Percentiles rank a stretch among this genome's conserved stretches.
Evolutionary conservation across 2,888 invertebrate genomes (phyloP).

Genomic region (Heliothis peltigera): DNA sequence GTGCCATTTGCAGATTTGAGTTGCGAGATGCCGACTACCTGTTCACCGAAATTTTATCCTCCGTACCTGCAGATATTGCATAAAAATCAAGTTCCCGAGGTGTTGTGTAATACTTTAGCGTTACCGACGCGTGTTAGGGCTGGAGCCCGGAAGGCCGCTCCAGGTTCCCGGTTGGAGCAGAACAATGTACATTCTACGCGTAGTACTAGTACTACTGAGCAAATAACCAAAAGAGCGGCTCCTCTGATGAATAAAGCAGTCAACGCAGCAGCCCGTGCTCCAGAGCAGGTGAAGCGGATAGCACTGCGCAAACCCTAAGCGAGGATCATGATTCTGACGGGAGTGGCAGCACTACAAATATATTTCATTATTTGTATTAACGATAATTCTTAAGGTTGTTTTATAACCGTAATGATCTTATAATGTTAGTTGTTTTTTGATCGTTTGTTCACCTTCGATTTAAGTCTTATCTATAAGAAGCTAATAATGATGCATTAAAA

Average conservation of each 20-base stretch:
- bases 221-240: too few relatives aligned
- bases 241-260: too few relatives aligned
- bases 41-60: neutral
- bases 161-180: neutral
- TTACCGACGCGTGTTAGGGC: neutral
- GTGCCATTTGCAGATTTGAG: conserved; percentile 16
- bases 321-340: neutral
- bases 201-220: neutral
- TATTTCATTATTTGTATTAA: neutral
- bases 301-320: too few relatives aligned
- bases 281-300: too few relatives aligned
- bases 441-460: too few relatives aligned
- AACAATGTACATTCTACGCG: neutral
- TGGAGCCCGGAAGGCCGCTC: neutral
- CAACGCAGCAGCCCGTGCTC: too few relatives aligned
- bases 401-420: neutral
- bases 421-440: neutral
- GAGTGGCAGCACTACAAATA: neutral
- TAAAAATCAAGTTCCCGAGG: neutral
- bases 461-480: too few relatives aligned
- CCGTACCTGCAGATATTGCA: neutral
- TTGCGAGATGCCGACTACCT: conserved; percentile 22
- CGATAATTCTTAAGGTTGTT: too few relatives aligned
- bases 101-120: conserved; percentile 6
- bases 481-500: too few relatives aligned